phyloP scores from a whole-genome alignment of 2,113 vertebrate genomes.

The Nipponia nippon region DNA sequence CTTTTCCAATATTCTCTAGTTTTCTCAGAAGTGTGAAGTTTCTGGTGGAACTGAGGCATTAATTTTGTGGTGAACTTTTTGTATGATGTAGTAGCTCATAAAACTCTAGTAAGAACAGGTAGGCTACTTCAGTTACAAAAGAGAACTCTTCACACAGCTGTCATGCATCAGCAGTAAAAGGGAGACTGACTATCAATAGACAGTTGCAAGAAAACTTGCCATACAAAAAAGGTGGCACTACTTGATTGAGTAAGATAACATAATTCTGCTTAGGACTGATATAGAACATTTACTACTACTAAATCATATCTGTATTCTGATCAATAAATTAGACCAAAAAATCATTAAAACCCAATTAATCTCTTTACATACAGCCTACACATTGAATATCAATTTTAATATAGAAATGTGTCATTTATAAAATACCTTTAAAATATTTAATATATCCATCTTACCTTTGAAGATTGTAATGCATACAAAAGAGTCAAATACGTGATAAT shows the following conservation, averaged over 20 bases:
- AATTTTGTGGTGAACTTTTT: background rate
- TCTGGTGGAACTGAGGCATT: background rate
- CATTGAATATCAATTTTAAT: background rate
- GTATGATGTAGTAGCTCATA: background rate
- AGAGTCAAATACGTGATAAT: background rate
- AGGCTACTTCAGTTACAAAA: background rate
- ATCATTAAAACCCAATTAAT: background rate
- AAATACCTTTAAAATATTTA: background rate
- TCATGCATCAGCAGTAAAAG: background rate
- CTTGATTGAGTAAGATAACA: background rate
- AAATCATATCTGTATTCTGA: background rate
- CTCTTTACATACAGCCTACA: background rate
- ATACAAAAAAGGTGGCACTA: background rate
- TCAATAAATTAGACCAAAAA: background rate
- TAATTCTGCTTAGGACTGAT: background rate
- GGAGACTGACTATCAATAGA: background rate
- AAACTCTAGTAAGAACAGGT: background rate
- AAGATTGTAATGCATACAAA: background rate
- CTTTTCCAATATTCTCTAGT: background rate
- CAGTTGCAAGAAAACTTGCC: background rate
- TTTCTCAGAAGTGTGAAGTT: background rate
- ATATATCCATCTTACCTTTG: background rate
- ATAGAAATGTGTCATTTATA: background rate
- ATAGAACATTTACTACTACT: background rate
- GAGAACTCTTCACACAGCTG: background rate